Evolutionary conservation across 2,113 vertebrate genomes (phyloP).

Genomic region (Leucopsar rothschildi): DNA sequence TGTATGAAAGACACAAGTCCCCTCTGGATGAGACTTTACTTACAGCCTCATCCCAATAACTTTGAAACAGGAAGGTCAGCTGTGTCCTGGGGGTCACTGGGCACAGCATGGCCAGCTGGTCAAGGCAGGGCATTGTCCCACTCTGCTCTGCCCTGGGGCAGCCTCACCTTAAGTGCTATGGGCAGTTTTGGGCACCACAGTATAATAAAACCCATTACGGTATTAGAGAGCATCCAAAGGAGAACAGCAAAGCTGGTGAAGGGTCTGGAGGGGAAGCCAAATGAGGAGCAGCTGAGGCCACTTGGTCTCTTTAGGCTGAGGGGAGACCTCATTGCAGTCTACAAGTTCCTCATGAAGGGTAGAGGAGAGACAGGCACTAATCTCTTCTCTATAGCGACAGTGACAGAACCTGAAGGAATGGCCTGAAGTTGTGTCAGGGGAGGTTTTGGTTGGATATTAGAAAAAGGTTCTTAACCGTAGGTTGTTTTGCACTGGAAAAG

Average conservation of each 20-base stretch:
- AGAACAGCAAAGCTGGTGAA: background rate
- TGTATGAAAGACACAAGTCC: background rate
- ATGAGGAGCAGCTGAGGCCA: background rate
- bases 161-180: background rate
- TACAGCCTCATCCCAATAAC: background rate
- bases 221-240: background rate
- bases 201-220: background rate
- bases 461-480: background rate
- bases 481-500: accelerated
- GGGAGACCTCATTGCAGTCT: background rate
- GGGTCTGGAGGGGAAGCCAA: background rate
- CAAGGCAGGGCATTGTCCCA: background rate
- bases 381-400: background rate
- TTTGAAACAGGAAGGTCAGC: background rate
- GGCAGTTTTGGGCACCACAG: background rate
- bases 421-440: background rate
- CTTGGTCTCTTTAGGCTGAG: background rate
- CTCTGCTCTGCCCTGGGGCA: background rate
- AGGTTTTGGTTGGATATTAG: background rate
- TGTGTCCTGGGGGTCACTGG: accelerated
- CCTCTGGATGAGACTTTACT: background rate
- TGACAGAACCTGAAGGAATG: background rate
- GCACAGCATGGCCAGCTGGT: accelerated
- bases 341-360: background rate
- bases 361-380: background rate